A percentile compares a stretch with the other conserved stretches of the same genome.
These are phyloP conservation scores for Temnothorax ravouxi DNA, from an alignment of 2,888 invertebrate genomes.

Conservation along the genomic window DNA sequence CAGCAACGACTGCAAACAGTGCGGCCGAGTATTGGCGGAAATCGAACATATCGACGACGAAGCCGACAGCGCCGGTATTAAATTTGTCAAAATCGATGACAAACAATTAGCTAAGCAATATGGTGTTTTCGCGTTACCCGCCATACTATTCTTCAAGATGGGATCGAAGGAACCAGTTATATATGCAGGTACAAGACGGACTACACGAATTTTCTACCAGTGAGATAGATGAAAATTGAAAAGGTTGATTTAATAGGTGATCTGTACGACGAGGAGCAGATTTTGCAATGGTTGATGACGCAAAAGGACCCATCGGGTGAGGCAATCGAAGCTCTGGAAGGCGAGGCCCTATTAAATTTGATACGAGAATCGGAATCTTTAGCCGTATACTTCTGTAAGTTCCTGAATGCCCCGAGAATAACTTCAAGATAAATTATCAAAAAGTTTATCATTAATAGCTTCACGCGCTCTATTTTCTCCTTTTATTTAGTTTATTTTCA, in stretches of 20 bases:
- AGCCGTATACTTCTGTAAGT: slow-evolving; percentile 97
- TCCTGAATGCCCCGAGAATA: slow-evolving; percentile 73
- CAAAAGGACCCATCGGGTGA: slow-evolving; percentile 97
- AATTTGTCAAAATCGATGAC: slow-evolving; percentile 97
- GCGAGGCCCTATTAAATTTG: slow-evolving; percentile 91
- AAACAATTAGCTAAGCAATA: slow-evolving; percentile 94
- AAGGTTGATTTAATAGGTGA: slow-evolving; percentile 88
- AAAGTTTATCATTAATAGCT: neutral
- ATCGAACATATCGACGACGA: slow-evolving; percentile 98
- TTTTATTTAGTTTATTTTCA: neutral
- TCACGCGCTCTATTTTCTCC: neutral
- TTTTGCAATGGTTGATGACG: slow-evolving; percentile 95
- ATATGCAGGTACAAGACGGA: slow-evolving; percentile 90
- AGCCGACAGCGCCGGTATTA: slow-evolving; percentile 95
- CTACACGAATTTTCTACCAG: neutral
- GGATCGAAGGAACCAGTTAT: slow-evolving; percentile 96
- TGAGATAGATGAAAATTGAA: neutral
- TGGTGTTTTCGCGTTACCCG: slow-evolving; percentile 96
- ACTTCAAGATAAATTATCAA: slow-evolving; percentile 22
- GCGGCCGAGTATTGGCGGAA: slow-evolving; percentile 94
- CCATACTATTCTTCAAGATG: slow-evolving; percentile 95
- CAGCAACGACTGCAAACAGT: slow-evolving; percentile 98
- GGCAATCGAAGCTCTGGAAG: slow-evolving; percentile 95
- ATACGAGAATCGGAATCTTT: slow-evolving; percentile 94
- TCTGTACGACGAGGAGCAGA: slow-evolving; percentile 94